phyloP scores from a whole-genome alignment of 2,797 vertebrate species.

The Sebastolobus alascanus region DNA sequence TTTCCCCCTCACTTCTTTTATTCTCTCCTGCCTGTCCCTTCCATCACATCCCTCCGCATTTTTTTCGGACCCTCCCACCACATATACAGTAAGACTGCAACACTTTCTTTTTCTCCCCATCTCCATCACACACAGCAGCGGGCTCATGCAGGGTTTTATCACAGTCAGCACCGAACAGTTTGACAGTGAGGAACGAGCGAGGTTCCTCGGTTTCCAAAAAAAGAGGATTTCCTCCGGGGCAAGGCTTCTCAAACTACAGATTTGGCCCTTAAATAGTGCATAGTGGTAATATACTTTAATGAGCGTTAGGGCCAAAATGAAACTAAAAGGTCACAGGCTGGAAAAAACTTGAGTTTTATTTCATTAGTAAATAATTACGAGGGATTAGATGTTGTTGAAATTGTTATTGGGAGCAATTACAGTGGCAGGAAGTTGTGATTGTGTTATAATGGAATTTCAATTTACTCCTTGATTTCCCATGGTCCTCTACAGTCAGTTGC shows the following conservation, averaged over 20 bases:
- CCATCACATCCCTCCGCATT: slow-evolving; percentile 14
- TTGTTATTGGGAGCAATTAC: slow-evolving; percentile 7
- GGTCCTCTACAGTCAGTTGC: not conserved
- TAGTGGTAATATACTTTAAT: slow-evolving; percentile 71
- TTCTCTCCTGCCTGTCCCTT: slow-evolving; percentile 20
- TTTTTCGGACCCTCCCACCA: not conserved
- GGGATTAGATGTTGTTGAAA: not conserved
- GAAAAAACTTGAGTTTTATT: not conserved
- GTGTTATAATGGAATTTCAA: slow-evolving; percentile 14
- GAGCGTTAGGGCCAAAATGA: slow-evolving; percentile 42
- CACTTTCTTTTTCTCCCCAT: not conserved
- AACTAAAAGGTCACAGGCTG: slow-evolving; percentile 7
- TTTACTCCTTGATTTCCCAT: slow-evolving; percentile 14
- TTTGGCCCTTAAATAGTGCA: slow-evolving; percentile 55
- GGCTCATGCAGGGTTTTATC: slow-evolving; percentile 57
- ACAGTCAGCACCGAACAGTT: slow-evolving; percentile 55
- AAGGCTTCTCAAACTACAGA: slow-evolving; percentile 49
- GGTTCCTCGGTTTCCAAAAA: slow-evolving; percentile 45
- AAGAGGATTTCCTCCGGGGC: slow-evolving; percentile 62
- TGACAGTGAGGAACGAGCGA: slow-evolving; percentile 72
- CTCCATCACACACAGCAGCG: slow-evolving; percentile 17
- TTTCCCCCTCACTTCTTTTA: slow-evolving; percentile 5
- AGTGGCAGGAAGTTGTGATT: not conserved
- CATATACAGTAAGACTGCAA: slow-evolving; percentile 16
- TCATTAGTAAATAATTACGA: not conserved